These are phyloP conservation scores for Drosophila stalkeri DNA, from an alignment of 2,888 invertebrate genomes.

Conservation along the genomic window DNA sequence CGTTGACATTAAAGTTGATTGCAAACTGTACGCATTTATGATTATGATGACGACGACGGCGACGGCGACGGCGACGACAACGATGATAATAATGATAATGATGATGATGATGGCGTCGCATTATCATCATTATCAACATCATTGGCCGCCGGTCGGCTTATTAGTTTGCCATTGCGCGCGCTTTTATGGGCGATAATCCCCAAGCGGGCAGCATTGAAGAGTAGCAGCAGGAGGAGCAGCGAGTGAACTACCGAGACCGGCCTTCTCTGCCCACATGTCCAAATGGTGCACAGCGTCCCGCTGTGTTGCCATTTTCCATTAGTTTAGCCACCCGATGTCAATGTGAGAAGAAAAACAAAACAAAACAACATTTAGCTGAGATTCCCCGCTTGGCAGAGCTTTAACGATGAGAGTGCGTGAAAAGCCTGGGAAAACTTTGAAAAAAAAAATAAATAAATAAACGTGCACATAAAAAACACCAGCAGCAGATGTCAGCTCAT, in stretches of 20 bases:
- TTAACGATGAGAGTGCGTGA: slow-evolving; percentile 36
- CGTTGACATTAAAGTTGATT: slow-evolving; percentile 76
- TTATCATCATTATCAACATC: slow-evolving; percentile 56
- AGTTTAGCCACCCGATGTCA: slow-evolving; percentile 41
- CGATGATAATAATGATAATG: slow-evolving; percentile 32
- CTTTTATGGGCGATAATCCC: slow-evolving; percentile 61
- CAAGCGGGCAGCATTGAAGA: neutral
- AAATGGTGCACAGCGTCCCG: slow-evolving; percentile 8
- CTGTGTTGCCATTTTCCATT: slow-evolving; percentile 45
- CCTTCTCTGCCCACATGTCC: slow-evolving; percentile 1
- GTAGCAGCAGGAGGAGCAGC: neutral
- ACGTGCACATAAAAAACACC: neutral
- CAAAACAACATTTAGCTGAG: slow-evolving; percentile 15
- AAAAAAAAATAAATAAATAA: neutral
- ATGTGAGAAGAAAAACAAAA: slow-evolving; percentile 23
- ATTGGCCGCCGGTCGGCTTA: slow-evolving; percentile 65
- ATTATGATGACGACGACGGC: slow-evolving; percentile 9
- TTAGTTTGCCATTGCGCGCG: slow-evolving; percentile 75
- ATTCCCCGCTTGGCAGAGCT: slow-evolving; percentile 13
- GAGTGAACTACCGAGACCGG: no score
- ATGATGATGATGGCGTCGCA: slow-evolving; percentile 50
- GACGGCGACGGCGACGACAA: slow-evolving; percentile 10
- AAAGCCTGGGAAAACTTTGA: slow-evolving; percentile 43
- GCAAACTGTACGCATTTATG: slow-evolving; percentile 79
- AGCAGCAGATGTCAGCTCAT: neutral